Base-by-base conservation (phyloP, 2,888 invertebrate genomes). In the Syrista parreyssii region DNA sequence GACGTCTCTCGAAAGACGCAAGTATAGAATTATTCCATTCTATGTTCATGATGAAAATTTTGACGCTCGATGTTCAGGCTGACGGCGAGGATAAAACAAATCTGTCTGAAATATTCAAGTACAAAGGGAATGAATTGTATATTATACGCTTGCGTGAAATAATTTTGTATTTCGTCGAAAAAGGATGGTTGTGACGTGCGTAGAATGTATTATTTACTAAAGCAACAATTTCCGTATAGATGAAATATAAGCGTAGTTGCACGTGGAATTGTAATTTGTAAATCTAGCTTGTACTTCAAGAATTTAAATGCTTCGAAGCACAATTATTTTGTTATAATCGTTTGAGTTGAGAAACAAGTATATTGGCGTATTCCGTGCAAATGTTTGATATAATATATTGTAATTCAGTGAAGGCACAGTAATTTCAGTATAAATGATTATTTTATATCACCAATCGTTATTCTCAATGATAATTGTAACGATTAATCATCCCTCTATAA, bases 21-120 rank as follows among this genome's bases (percentile, higher is more conserved):
- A 72, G 35, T 0, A 32, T 81, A 0, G 90, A 91, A 74, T 90
- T 89, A 35, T 31, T 80, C 4, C 91, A 91, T 40, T 75, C 88
- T 15, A 76, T 80, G 4, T 84, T 88, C 23, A 88, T 89, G 86
- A 36, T 86, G 11, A 89, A 89, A 68, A 76, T 90, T 4, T 75
- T 89, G 11, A 88, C 87, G 0, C 73, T 87, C 11, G 82, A 87
- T 11, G 74, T 81, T 6, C 82, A 85, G 4, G 79, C 75, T 3
- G 76, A 76, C 30, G 55, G 84, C 34, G 83, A 82, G 9, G 35
- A 79, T 23, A 35, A 76, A 0, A 68, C 71, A 0, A 79, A 84
- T 4, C 81, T 87, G 4, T 6, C 78, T 0, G 69, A 69, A 0
- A 40, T 81, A 0, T n/a, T 87, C 73, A 0, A 12, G 0, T 78